These are phyloP conservation scores for Fabriciana adippe DNA, from an alignment of 2,888 invertebrate species.

Conservation along the genomic window DNA sequence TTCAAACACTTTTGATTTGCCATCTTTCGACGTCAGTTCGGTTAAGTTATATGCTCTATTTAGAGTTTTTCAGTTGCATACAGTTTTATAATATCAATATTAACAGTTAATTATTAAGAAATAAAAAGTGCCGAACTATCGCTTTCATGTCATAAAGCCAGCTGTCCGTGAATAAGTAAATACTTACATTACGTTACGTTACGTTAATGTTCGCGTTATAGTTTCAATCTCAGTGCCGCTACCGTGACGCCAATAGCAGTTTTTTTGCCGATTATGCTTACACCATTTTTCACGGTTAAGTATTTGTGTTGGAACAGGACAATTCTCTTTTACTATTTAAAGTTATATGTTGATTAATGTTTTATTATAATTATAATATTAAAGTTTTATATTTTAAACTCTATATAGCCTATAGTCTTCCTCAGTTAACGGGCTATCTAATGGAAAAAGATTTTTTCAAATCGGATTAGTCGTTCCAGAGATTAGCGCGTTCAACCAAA, in stretches of 20 bases:
- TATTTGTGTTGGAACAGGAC: neutral
- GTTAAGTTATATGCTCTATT: no score
- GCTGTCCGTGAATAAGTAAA: slow-evolving; percentile 39
- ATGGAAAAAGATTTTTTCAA: no score
- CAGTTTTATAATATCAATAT: neutral
- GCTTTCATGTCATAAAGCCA: slow-evolving; percentile 37
- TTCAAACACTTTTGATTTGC: no score
- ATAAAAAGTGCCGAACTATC: slow-evolving; percentile 41
- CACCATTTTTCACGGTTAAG: slow-evolving; percentile 11
- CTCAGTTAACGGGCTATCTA: no score
- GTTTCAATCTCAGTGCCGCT: slow-evolving; percentile 59
- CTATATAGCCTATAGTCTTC: no score
- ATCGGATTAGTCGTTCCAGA: no score
- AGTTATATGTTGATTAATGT: no score
- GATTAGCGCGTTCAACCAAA: no score
- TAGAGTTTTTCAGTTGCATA: neutral
- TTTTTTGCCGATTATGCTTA: slow-evolving; percentile 28
- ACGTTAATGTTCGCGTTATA: slow-evolving; percentile 26
- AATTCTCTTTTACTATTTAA: no score
- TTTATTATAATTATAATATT: no score
- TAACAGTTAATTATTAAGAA: slow-evolving; percentile 8
- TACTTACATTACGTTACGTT: slow-evolving; percentile 33
- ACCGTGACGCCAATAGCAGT: slow-evolving; percentile 55
- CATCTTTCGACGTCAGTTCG: no score
- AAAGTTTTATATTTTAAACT: no score